Evolutionary conservation across 2,888 invertebrate species (phyloP), one percentile per base, ranked within the genome.

Genomic region (Ephialtes manifestator): DNA sequence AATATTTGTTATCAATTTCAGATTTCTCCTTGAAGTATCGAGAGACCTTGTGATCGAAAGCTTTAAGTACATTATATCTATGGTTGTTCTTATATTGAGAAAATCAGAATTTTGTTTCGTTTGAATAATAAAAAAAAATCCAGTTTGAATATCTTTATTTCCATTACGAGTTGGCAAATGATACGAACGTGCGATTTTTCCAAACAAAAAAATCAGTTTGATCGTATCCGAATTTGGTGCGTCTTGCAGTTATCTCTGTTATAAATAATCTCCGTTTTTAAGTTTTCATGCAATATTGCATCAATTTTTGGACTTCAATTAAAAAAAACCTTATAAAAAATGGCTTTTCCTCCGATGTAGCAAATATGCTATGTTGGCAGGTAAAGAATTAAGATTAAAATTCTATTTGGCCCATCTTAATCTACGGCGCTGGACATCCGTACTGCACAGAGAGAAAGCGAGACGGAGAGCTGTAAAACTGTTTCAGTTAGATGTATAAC

Each of bases 1-100:
- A 76, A 76, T 76, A 67, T 76, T 76, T 76, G 76, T 65, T 65
- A 76, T 76, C 35, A 53, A 76, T 76, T 65, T 51, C 15, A 20
- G 31, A 63, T 53, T 35, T 51, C n/a, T 76, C 35, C 35, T 65
- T 48, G 65, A 2, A 15, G 31, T 51, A 28, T 53, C 65, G 65
- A 39, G 20, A 60, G 8, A 11, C 18, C 4, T 8, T 18, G n/a
- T 18, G n/a, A 39, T 18, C 39, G 65, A 18, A 65, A 39, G 20
- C 15, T 65, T 39, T 4, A 65, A 18, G 11, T 39, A 65, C 20
- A 10, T 65, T 39, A 39, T 39, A 11, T n/a, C 18, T 39, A 35
- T 63, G 10, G 28, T 31, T 60, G 58, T 31, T 31, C 2, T 31
- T 18, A n/a, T 10, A 63, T 63, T 35, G 15, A 15, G 35, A 3